Evolutionary conservation across 2,113 vertebrate species (phyloP).

Genomic region (Phalacrocorax pelagicus): DNA sequence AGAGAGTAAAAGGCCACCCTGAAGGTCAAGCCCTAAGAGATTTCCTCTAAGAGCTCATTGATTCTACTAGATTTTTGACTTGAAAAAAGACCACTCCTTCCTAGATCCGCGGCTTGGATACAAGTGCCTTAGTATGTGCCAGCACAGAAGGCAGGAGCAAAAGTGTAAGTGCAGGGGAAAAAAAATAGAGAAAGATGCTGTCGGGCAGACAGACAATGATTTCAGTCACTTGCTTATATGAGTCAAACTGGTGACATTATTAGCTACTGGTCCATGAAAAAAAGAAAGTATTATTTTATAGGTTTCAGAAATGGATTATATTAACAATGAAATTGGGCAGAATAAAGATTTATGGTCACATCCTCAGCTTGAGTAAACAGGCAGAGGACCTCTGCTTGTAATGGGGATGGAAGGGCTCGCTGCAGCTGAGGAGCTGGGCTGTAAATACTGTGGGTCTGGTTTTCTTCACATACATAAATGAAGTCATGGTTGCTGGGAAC

Average conservation of each 20-base stretch:
- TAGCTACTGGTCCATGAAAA: slow-evolving; percentile 29
- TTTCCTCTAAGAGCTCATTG: slow-evolving; percentile 67
- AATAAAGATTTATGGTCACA: slow-evolving; percentile 53
- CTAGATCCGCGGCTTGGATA: slow-evolving; percentile 11
- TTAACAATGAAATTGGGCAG: slow-evolving; percentile 46
- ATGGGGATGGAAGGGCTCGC: background rate
- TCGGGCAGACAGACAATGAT: slow-evolving; percentile 30
- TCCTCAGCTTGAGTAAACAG: slow-evolving; percentile 36
- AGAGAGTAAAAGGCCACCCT: slow-evolving; percentile 51
- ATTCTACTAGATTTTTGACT: slow-evolving; percentile 34
- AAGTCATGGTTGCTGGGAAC: background rate
- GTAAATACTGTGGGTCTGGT: background rate
- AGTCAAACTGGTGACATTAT: slow-evolving; percentile 10
- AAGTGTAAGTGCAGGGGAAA: slow-evolving; percentile 5
- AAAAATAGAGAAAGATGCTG: background rate
- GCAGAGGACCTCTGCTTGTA: background rate
- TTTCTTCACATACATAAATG: background rate
- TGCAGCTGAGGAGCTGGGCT: background rate
- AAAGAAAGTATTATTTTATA: slow-evolving; percentile 42
- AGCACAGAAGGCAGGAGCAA: slow-evolving; percentile 34
- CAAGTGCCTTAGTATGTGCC: slow-evolving; percentile 48
- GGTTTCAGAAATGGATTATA: slow-evolving; percentile 34
- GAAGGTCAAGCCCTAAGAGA: slow-evolving; percentile 55
- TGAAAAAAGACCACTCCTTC: slow-evolving; percentile 21
- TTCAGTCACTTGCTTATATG: background rate